phyloP scores from a whole-genome alignment of 2,113 vertebrate species.

The Corvus cornix region DNA sequence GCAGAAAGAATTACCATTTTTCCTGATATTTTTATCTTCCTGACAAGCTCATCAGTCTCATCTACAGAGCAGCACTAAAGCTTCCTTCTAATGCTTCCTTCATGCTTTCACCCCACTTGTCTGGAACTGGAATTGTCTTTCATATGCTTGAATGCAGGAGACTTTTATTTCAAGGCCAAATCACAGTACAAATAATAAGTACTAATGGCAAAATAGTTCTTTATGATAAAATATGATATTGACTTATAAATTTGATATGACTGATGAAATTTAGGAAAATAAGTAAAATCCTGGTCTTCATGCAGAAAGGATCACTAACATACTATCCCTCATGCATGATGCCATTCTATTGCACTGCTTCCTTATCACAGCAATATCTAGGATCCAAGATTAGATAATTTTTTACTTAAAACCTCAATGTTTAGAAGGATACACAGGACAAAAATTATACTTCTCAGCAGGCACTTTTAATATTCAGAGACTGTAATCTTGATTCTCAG shows the following conservation, averaged over 20 bases:
- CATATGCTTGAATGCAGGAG: background rate
- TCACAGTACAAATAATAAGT: background rate
- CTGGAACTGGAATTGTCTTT: background rate
- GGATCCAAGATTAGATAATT: background rate
- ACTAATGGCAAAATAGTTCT: background rate
- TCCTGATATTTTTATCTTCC: background rate
- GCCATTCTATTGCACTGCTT: background rate
- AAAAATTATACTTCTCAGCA: background rate
- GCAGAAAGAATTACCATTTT: background rate
- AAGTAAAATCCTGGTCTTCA: background rate
- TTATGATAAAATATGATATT: background rate
- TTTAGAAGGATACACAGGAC: background rate
- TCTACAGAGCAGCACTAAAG: background rate
- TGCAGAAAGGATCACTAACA: background rate
- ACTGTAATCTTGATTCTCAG: background rate
- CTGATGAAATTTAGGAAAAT: background rate
- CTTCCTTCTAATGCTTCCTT: background rate
- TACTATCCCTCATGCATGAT: background rate
- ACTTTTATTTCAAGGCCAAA: background rate
- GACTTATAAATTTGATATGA: background rate
- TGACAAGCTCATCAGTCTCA: background rate
- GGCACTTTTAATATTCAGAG: background rate
- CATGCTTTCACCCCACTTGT: background rate
- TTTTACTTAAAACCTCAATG: background rate
- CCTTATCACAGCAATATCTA: background rate